Evolutionary conservation across 2,113 vertebrate genomes (phyloP).

Genomic region (Festucalex cinctus): DNA sequence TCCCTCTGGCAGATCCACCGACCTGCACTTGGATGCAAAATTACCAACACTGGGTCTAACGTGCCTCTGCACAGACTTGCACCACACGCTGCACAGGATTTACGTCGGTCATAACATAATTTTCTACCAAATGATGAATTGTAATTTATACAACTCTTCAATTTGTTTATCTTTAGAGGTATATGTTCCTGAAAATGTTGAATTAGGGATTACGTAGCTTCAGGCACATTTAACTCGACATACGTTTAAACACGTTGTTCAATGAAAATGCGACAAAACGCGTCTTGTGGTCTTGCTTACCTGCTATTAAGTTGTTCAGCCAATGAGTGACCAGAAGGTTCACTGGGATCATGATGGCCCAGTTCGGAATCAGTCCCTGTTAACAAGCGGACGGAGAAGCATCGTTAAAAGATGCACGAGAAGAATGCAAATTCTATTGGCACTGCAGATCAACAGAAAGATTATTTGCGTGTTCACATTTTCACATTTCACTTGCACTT

Average conservation of each 20-base stretch:
- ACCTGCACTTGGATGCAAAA: too few species aligned
- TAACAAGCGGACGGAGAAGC: background rate
- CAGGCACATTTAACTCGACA: background rate
- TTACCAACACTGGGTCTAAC: too few species aligned
- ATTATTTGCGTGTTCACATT: background rate
- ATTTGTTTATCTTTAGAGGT: too few species aligned
- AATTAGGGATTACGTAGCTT: background rate
- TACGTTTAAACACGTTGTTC: too few species aligned
- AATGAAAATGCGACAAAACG: background rate
- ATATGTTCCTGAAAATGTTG: too few species aligned
- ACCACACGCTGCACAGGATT: too few species aligned
- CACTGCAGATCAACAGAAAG: too few species aligned
- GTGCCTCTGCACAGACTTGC: too few species aligned
- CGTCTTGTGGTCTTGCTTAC: constrained; percentile 27
- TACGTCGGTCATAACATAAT: too few species aligned
- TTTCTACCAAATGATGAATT: background rate
- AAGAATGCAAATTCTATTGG: background rate
- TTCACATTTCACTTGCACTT: background rate
- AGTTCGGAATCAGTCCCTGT: constrained; percentile 56
- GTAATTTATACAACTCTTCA: background rate
- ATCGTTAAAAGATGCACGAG: background rate
- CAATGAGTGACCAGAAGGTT: constrained; percentile 55
- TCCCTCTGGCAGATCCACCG: too few species aligned
- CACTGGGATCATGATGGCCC: constrained; percentile 49
- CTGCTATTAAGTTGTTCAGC: constrained; percentile 50